Evolutionary conservation across 2,888 invertebrate genomes (phyloP).

Genomic region (Melanchra persicariae): DNA sequence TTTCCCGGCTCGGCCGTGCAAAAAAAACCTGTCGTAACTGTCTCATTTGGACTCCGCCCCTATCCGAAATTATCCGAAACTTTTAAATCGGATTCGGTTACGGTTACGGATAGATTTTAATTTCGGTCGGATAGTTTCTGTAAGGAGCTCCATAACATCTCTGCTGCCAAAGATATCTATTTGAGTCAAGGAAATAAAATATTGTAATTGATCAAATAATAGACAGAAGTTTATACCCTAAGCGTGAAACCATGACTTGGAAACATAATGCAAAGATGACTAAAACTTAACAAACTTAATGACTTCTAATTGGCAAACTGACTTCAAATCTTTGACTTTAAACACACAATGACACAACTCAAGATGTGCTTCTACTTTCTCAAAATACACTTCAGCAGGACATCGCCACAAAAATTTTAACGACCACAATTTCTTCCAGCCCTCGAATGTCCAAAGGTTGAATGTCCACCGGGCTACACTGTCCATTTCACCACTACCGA

Average conservation of each 20-base stretch:
- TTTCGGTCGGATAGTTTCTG: no score
- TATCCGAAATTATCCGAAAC: no score
- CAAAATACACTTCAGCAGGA: neutral
- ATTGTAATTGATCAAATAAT: no score
- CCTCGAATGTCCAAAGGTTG: conserved; percentile 86
- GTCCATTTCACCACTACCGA: conserved; percentile 80
- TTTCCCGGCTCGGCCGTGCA: no score
- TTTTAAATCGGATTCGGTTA: no score
- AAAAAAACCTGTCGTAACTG: no score
- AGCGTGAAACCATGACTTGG: neutral
- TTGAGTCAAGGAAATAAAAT: neutral
- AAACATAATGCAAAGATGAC: neutral
- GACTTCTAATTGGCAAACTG: conserved; percentile 25
- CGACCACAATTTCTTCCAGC: conserved; percentile 69
- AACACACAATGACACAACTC: neutral
- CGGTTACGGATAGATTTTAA: no score
- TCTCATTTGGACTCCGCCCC: no score
- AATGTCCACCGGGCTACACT: conserved; percentile 92
- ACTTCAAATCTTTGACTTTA: conserved; percentile 17
- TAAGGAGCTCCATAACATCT: no score
- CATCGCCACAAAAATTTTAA: neutral
- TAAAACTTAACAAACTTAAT: neutral
- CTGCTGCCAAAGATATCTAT: neutral
- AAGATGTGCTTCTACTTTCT: neutral
- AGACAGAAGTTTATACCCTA: neutral